These are phyloP conservation scores for Tenodera sinensis DNA, from an alignment of 2,888 invertebrate species.

Conservation along the genomic window DNA sequence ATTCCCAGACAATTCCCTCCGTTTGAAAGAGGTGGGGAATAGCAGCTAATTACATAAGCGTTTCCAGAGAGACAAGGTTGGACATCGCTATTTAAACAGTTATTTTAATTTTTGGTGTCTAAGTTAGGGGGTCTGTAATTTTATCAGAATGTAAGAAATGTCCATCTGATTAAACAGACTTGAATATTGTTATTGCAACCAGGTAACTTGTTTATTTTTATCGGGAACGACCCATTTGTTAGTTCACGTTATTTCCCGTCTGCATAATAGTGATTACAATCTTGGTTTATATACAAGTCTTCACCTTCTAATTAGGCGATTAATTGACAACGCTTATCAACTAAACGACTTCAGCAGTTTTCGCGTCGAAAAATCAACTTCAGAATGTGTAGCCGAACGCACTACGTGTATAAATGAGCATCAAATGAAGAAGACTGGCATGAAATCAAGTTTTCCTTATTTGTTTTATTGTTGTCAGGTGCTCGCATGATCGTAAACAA, in stretches of 20 bases:
- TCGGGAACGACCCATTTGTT: background rate
- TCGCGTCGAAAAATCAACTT: background rate
- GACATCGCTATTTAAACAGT: no score
- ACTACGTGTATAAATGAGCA: background rate
- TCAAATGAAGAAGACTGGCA: background rate
- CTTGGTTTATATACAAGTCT: background rate
- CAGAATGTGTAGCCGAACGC: no score
- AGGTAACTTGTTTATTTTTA: background rate
- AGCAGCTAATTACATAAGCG: no score
- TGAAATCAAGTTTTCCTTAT: background rate
- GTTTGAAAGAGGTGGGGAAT: no score
- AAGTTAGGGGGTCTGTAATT: no score
- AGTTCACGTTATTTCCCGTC: background rate
- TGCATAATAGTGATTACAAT: background rate
- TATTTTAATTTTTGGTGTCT: no score
- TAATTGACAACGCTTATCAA: background rate
- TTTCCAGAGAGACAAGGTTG: no score
- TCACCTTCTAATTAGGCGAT: background rate
- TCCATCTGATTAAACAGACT: no score
- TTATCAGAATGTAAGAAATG: no score
- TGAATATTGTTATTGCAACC: background rate
- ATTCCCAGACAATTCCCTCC: no score
- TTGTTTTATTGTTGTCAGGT: background rate
- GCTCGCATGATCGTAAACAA: background rate
- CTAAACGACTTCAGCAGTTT: background rate